Evolutionary conservation across 2,888 invertebrate species (phyloP).

Genomic region (Drosophila trichaetosa): DNA sequence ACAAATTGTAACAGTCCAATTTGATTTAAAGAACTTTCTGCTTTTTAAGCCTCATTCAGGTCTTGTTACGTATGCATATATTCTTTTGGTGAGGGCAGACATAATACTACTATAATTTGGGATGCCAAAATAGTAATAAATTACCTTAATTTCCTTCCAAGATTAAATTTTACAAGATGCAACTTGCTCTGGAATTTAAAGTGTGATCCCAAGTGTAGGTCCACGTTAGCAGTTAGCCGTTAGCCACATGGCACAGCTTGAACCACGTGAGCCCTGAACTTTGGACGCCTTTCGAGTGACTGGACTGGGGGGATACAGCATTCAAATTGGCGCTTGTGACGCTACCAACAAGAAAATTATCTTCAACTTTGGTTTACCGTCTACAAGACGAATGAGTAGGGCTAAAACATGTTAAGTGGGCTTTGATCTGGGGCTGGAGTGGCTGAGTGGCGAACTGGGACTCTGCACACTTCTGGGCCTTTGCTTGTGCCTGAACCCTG

Average conservation of each 20-base stretch:
- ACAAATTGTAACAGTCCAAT: slow-evolving; percentile 7
- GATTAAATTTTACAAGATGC: slow-evolving; percentile 42
- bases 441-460: background rate
- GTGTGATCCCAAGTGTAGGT: slow-evolving; percentile 42
- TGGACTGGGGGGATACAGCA: slow-evolving; percentile 2
- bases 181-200: slow-evolving; percentile 31
- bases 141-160: slow-evolving; percentile 36
- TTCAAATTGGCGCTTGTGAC: slow-evolving; percentile 51
- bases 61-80: background rate
- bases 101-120: slow-evolving; percentile 15
- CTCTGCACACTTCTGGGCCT: background rate
- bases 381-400: slow-evolving; percentile 40
- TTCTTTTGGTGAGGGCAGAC: background rate
- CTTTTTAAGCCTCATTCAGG: background rate
- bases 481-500: background rate
- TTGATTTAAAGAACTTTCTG: slow-evolving; percentile 6
- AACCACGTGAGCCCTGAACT: slow-evolving; percentile 21
- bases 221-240: slow-evolving; percentile 15
- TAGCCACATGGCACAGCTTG: slow-evolving; percentile 18
- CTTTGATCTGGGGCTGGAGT: slow-evolving; percentile 39
- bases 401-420: slow-evolving; percentile 62
- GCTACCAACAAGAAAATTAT: slow-evolving; percentile 63
- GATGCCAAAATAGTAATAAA: slow-evolving; percentile 20
- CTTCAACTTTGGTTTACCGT: slow-evolving; percentile 55
- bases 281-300: slow-evolving; percentile 8